Base-by-base conservation (phyloP, 2,113 vertebrate genomes). In the Puma concolor region DNA sequence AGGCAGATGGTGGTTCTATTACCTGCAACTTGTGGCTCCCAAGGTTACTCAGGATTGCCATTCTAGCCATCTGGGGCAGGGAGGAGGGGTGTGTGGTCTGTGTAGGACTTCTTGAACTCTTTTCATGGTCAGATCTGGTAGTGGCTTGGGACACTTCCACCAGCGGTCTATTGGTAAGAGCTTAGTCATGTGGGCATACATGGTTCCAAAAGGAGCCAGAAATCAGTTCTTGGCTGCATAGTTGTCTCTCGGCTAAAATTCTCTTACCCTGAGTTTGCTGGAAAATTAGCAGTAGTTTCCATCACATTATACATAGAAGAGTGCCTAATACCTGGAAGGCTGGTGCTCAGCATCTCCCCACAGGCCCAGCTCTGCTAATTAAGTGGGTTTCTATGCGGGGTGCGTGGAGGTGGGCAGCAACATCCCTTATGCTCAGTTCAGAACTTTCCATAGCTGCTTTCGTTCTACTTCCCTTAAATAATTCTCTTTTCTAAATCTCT, bases 241-340 rank as follows among this genome's bases (percentile, higher is more conserved):
- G 79, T 91, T 69, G 36, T 17, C 48, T 84, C 84, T 96, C 57
- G 50, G 50, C 13, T 95, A 72, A 90, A 97, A 82, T 86, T 81
- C 88, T 76, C 69, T 85, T 82, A 48, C 48, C 41, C 15, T 54
- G 21, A 0, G 16, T 79, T 74, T 76, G 0, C 38, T 69, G 44
- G 29, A 36, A 91, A 92, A 44, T 89, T 54, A 69, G 19, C 9
- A 52, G 2, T 33, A 21, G 29, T 38, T 79, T 57, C 66, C 36
- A 60, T 36, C 77, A 71, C n/a, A 57, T 52, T 33, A 66, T 4
- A 95, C 12, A 36, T 2, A 89, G 63, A 81, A 50, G 90, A 77
- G 54, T 64, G 36, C 38, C 67, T 80, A 54, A 72, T 74, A 69
- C 16, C 38, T 5, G 50, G 69, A 38, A 77, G 10, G 44, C 15